These are phyloP conservation scores for Bacillus rossius DNA, from an alignment of 1,140 invertebrate species.

Conservation along the genomic window DNA sequence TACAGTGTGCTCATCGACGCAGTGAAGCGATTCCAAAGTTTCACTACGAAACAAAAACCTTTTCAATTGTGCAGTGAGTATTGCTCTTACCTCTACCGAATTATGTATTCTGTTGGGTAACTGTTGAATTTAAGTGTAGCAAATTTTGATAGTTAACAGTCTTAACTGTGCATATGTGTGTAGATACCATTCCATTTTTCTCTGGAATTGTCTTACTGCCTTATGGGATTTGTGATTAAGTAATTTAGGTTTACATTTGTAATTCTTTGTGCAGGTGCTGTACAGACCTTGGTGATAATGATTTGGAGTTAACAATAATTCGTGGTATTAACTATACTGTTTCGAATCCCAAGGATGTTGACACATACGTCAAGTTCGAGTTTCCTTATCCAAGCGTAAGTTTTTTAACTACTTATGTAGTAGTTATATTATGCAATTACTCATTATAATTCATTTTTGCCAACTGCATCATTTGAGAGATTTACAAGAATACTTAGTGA, in stretches of 20 bases:
- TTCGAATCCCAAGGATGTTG: slow-evolving; percentile 78
- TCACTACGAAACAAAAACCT: slow-evolving; percentile 83
- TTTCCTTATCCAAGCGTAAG: slow-evolving; percentile 85
- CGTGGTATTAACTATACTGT: slow-evolving; percentile 86
- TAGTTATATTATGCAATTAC: background rate
- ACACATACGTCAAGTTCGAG: slow-evolving; percentile 92
- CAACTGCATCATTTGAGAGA: too few species aligned
- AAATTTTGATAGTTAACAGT: too few species aligned
- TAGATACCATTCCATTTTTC: too few species aligned
- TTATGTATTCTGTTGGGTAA: too few species aligned
- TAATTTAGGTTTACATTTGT: too few species aligned
- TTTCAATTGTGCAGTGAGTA: slow-evolving; percentile 81
- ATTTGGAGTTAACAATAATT: slow-evolving; percentile 81
- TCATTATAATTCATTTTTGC: too few species aligned
- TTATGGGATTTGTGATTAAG: too few species aligned
- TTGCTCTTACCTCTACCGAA: background rate
- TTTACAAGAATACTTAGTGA: too few species aligned
- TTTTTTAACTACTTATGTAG: slow-evolving; percentile 19
- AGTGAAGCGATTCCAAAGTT: slow-evolving; percentile 67
- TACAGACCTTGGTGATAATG: slow-evolving; percentile 87
- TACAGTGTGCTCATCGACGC: slow-evolving; percentile 62
- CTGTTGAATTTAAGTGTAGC: too few species aligned
- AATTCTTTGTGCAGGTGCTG: slow-evolving; percentile 55
- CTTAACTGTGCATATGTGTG: too few species aligned
- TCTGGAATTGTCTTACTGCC: too few species aligned